Percentiles rank a stretch among this genome's conserved stretches.
Evolutionary conservation across 2,113 vertebrate species (phyloP).

Genomic region (Actenoides hombroni): DNA sequence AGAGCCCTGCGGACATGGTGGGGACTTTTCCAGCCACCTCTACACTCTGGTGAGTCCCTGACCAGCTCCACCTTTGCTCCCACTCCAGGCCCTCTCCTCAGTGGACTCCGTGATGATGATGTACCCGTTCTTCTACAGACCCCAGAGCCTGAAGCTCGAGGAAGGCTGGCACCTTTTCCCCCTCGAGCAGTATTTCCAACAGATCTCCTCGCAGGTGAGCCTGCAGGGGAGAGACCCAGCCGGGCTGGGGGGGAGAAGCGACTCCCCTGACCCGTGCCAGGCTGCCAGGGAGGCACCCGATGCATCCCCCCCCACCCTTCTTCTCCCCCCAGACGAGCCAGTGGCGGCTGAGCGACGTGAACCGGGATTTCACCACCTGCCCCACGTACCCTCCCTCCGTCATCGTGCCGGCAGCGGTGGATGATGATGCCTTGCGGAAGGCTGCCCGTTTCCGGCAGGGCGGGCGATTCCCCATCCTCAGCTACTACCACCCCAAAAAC

Average conservation of each 20-base stretch:
- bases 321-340: constrained; percentile 62
- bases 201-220: constrained; percentile 75
- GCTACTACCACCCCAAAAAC: constrained; percentile 79
- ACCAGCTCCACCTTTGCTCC: not conserved
- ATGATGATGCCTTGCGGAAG: constrained; percentile 63
- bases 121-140: constrained; percentile 90
- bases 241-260: no score
- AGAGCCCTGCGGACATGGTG: not conserved
- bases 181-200: constrained; percentile 69
- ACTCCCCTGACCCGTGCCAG: rapidly evolving
- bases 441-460: constrained; percentile 83
- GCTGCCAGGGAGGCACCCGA: not conserved
- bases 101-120: constrained; percentile 80
- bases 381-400: constrained; percentile 75
- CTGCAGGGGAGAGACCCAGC: no score
- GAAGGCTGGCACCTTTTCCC: constrained; percentile 76
- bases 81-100: constrained; percentile 80
- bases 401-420: constrained; percentile 74
- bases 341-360: constrained; percentile 83
- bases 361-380: constrained; percentile 77
- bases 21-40: not conserved
- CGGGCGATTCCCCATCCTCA: constrained; percentile 82
- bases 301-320: not conserved
- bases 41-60: not conserved
- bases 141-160: constrained; percentile 68